These are phyloP conservation scores for Spisula solida DNA, from an alignment of 2,888 invertebrate species.

Conservation along the genomic window DNA sequence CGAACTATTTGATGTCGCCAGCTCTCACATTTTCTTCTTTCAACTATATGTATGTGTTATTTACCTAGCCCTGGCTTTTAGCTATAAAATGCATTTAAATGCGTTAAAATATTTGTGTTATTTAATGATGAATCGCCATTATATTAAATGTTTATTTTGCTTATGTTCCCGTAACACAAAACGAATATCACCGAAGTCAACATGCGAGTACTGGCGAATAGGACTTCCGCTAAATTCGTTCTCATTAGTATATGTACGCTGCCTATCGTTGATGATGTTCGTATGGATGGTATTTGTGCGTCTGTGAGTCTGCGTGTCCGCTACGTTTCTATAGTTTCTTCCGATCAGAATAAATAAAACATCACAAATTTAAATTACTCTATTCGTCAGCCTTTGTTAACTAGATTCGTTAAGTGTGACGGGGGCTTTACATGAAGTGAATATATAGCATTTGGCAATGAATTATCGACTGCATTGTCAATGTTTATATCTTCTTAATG, in stretches of 20 bases:
- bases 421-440: not conserved
- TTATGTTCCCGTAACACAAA: not conserved
- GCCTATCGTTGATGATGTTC: too few species aligned
- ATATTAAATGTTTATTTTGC: not conserved
- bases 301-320: too few species aligned
- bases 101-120: conserved; percentile 13
- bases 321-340: too few species aligned
- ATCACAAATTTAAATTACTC: too few species aligned
- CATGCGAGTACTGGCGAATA: too few species aligned
- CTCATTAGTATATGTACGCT: too few species aligned
- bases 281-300: too few species aligned
- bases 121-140: conserved; percentile 7
- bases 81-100: conserved; percentile 42
- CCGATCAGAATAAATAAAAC: too few species aligned
- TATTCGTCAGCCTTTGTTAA: too few species aligned
- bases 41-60: conserved; percentile 27
- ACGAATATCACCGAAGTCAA: too few species aligned
- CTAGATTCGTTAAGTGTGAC: too few species aligned
- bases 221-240: too few species aligned
- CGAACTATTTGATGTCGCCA: conserved; percentile 21
- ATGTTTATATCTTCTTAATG: conserved; percentile 19
- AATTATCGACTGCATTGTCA: conserved; percentile 15
- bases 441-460: not conserved
- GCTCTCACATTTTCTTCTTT: conserved; percentile 28
- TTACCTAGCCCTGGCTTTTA: conserved; percentile 43